Evolutionary conservation across 2,797 vertebrate species (phyloP).

Genomic region (Acanthopagrus latus): DNA sequence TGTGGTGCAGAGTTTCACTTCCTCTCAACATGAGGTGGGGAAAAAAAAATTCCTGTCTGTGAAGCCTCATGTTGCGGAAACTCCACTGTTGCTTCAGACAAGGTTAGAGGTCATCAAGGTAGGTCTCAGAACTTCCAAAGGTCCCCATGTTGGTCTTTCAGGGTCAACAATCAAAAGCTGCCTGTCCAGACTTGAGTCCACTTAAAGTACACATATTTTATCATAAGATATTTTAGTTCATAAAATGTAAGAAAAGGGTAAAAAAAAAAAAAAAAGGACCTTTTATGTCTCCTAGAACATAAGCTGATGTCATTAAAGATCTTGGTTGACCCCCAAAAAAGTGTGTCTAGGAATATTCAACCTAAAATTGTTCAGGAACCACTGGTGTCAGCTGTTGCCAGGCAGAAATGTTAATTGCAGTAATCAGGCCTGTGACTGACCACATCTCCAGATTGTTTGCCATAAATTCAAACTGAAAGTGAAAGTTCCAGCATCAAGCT

Average conservation of each 20-base stretch:
- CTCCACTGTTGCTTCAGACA: conserved; percentile 1
- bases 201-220: background rate
- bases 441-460: background rate
- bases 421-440: background rate
- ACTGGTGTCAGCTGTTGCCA: background rate
- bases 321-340: too few species aligned
- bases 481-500: background rate
- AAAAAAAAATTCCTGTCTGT: background rate
- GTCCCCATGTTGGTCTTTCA: background rate
- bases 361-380: background rate
- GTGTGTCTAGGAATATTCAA: background rate
- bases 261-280: too few species aligned
- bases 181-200: background rate
- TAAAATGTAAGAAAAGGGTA: too few species aligned
- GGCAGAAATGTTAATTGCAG: background rate
- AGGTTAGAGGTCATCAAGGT: background rate
- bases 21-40: conserved; percentile 6
- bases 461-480: background rate
- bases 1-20: conserved; percentile 43
- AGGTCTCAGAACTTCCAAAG: background rate
- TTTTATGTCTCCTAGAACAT: too few species aligned
- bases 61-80: background rate
- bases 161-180: background rate
- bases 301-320: too few species aligned
- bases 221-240: too few species aligned